phyloP scores from a whole-genome alignment of 2,797 vertebrate species.

The Limnodromus scolopaceus region DNA sequence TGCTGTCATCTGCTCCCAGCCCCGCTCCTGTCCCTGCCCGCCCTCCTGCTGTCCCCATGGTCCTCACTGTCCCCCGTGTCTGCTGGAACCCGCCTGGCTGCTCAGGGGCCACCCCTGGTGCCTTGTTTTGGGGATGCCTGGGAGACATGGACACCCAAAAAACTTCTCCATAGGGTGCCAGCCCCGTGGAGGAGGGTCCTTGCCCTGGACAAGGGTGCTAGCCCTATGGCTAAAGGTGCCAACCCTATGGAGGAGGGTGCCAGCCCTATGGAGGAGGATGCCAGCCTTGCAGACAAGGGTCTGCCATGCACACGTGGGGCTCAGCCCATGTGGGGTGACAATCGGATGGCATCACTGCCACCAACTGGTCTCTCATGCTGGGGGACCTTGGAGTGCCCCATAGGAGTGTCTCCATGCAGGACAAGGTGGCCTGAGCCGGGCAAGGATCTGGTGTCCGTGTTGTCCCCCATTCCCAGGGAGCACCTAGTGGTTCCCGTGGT shows the following conservation, averaged over 20 bases:
- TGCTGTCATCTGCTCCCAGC: not conserved
- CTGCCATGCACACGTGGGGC: rapidly evolving
- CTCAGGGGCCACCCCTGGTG: not conserved
- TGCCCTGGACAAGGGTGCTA: not conserved
- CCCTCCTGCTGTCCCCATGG: not conserved
- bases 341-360: rapidly evolving
- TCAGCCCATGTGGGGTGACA: rapidly evolving
- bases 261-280: not conserved
- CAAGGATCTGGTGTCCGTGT: rapidly evolving
- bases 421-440: not conserved
- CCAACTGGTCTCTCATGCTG: rapidly evolving
- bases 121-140: rapidly evolving
- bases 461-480: not conserved
- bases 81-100: not conserved
- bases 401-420: not conserved
- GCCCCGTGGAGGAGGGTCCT: not conserved
- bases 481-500: rapidly evolving
- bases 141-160: not conserved
- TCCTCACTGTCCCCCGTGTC: rapidly evolving
- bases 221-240: not conserved
- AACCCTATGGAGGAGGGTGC: not conserved
- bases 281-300: no score
- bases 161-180: not conserved
- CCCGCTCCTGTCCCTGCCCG: not conserved
- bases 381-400: rapidly evolving